phyloP scores from a whole-genome alignment of 2,113 vertebrate genomes.

The Arothron firmamentum region DNA sequence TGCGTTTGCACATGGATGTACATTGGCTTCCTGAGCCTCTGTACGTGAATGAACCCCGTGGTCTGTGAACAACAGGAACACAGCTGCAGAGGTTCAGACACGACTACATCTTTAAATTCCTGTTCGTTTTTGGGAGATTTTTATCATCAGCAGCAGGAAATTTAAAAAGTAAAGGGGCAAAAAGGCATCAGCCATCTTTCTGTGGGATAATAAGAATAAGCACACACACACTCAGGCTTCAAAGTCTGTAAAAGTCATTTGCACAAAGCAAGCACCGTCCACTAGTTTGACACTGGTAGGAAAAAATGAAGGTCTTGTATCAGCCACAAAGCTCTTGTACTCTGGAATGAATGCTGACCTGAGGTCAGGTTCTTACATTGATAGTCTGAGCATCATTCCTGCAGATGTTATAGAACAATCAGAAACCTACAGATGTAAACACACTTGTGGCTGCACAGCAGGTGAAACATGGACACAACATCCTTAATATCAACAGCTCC shows the following conservation, averaged over 20 bases:
- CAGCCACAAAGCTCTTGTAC: constrained; percentile 21
- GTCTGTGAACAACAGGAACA: no score
- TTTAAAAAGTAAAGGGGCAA: constrained; percentile 5
- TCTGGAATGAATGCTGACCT: constrained; percentile 42
- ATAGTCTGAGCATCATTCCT: constrained; percentile 30
- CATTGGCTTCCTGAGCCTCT: no score
- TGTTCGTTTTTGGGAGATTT: no score
- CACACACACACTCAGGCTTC: constrained; percentile 4
- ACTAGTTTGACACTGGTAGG: constrained; percentile 11
- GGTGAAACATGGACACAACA: constrained; percentile 11
- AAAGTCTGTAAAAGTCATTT: constrained; percentile 44
- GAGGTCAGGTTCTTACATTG: constrained; percentile 29
- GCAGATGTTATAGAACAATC: neutral
- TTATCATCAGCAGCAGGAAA: constrained; percentile 28
- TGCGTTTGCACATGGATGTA: no score
- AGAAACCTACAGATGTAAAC: constrained; percentile 2
- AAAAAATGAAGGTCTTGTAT: neutral
- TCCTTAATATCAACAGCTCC: constrained; percentile 5
- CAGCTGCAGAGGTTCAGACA: no score
- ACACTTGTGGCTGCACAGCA: constrained; percentile 2
- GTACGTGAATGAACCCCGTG: no score
- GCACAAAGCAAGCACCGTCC: constrained; percentile 42
- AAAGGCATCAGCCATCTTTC: constrained; percentile 10
- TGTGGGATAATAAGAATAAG: constrained; percentile 15
- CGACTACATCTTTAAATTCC: no score